phyloP scores from a whole-genome alignment of 1,140 invertebrate species.

The Euborellia annulipes region DNA sequence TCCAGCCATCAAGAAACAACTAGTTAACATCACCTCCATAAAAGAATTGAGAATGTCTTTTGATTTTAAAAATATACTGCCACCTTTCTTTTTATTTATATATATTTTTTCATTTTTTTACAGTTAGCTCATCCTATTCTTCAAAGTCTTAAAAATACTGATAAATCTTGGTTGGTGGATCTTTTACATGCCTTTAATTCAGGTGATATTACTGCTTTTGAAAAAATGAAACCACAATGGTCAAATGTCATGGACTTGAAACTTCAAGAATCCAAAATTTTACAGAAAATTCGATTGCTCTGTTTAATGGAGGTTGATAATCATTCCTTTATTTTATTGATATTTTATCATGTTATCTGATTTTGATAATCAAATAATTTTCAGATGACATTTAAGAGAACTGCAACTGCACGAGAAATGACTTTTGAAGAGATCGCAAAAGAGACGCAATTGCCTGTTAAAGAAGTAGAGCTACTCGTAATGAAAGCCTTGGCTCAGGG shows the following conservation, averaged over 20 bases:
- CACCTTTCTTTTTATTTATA: background rate
- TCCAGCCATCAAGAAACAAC: too few species aligned
- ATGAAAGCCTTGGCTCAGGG: conserved; percentile 97
- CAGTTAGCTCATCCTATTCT: conserved; percentile 87
- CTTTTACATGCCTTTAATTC: conserved; percentile 84
- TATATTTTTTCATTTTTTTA: conserved; percentile 12
- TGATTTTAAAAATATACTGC: background rate
- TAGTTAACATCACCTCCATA: background rate
- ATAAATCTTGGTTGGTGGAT: conserved; percentile 79
- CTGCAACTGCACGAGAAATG: conserved; percentile 53
- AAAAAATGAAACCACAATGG: conserved; percentile 67
- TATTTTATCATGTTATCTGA: conserved; percentile 20
- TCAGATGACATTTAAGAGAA: conserved; percentile 51
- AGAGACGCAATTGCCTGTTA: conserved; percentile 63
- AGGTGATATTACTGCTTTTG: conserved; percentile 77
- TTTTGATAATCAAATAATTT: too few species aligned
- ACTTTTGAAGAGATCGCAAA: conserved; percentile 82
- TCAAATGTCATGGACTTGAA: conserved; percentile 69
- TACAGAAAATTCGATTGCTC: conserved; percentile 85
- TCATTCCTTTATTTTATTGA: conserved; percentile 2
- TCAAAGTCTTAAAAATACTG: conserved; percentile 62
- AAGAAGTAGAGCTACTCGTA: conserved; percentile 85
- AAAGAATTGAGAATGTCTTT: background rate
- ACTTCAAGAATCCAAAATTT: conserved; percentile 65
- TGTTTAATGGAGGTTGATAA: conserved; percentile 83